Evolutionary conservation across 1,140 invertebrate genomes (phyloP).

Genomic region (Chrysomallon squamiferum): DNA sequence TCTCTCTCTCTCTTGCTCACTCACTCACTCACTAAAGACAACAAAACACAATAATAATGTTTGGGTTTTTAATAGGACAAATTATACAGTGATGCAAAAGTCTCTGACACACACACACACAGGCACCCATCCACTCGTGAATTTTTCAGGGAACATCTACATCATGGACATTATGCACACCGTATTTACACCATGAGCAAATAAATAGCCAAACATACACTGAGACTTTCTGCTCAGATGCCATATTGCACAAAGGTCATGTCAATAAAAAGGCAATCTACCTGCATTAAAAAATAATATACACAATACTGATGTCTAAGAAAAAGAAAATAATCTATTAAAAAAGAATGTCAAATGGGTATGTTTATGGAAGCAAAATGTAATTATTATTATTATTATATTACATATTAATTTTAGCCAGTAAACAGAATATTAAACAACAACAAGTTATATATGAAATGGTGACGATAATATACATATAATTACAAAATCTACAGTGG

Average conservation of each 20-base stretch:
- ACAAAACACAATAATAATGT: neutral
- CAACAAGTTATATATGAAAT: neutral
- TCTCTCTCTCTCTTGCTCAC: no score
- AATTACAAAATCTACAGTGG: neutral
- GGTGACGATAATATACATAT: neutral
- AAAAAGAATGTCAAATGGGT: conserved; percentile 6
- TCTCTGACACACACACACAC: neutral
- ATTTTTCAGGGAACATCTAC: neutral
- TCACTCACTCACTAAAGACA: no score
- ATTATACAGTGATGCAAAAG: neutral
- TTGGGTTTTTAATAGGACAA: conserved; percentile 6
- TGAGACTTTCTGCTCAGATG: conserved; percentile 6
- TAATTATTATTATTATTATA: neutral
- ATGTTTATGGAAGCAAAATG: neutral
- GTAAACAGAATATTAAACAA: conserved; percentile 1
- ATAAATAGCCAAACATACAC: neutral
- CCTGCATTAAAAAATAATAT: conserved; percentile 6
- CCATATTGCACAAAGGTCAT: conserved; percentile 7
- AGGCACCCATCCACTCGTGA: neutral
- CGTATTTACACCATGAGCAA: neutral
- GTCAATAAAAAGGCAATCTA: conserved; percentile 8
- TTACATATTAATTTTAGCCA: neutral
- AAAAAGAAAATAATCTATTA: neutral
- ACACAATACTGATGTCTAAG: neutral
- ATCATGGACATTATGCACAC: neutral